Base-by-base conservation (phyloP, 2,888 invertebrate genomes). In the Eupithecia abbreviata region DNA sequence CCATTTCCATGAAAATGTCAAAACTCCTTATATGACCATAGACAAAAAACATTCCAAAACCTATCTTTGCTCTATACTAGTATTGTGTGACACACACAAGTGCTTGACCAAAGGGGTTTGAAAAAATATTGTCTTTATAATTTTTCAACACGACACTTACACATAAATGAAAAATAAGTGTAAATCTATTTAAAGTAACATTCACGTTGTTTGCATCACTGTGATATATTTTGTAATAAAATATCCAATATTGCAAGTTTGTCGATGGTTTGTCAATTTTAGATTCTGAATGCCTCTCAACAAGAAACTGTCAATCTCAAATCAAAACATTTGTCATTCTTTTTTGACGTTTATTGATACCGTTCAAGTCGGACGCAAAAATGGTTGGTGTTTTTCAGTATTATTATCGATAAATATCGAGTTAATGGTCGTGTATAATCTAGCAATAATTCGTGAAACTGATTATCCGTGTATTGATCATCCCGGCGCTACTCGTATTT, bases 311-410 rank as follows among this genome's bases (percentile, higher is more conserved):
- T 72, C 76, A 76, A 67, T 30, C 41, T 51, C 51, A 42, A 65
- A 71, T 51, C 55, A 71, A 75, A 68, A 73, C 69, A 47, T 66
- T 55, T 55, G 41, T 66, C 69, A 75, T 87, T 88, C 88, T 90
- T 85, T 85, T 87, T 89, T 93, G 91, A 92, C 92, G 89, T 92
- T 92, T 89, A 85, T 87, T 87, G 87, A 85, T 85, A 88, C 84
- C 89, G 90, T 90, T 88, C 85, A 79, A 86, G 86, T 84, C 85
- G 84, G 86, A 89, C 89, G 85, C 85, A 86, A 93, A 93, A 94
- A 94, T 94, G 94, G 94, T 94, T 91, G 81, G 94, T 93, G 87
- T 88, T 88, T 89, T 88, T 87, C 79, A 73, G 75, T 76, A 81
- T 77, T 82, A 86, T 80, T 83, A 92, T 92, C 93, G 78, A 58